Evolutionary conservation across 2,113 vertebrate genomes (phyloP).

Genomic region (Morone saxatilis): DNA sequence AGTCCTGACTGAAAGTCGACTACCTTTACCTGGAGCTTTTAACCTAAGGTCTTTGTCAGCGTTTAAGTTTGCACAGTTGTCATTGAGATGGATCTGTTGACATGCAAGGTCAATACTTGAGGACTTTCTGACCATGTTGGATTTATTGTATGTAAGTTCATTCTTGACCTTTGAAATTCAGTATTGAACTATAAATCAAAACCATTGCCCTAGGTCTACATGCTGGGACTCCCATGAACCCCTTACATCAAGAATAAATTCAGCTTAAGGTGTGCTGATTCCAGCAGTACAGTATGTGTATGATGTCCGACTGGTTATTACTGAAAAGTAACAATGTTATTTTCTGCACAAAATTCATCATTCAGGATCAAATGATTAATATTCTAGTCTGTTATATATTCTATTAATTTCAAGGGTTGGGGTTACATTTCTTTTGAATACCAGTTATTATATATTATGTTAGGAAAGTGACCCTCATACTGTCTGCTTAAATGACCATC

Average conservation of each 20-base stretch:
- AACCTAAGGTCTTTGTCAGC: not conserved
- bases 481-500: constrained; percentile 6
- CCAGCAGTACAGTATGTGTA: not conserved
- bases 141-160: not conserved
- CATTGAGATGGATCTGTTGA: not conserved
- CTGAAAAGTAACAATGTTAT: not conserved
- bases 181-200: not conserved
- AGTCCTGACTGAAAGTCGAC: not conserved
- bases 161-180: not conserved
- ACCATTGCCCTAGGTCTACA: too few relatives aligned
- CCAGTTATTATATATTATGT: not conserved
- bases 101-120: not conserved
- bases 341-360: not conserved
- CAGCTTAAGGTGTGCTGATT: not conserved
- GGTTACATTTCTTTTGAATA: constrained; percentile 13
- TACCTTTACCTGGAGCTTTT: not conserved
- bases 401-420: too few relatives aligned
- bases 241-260: not conserved
- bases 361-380: not conserved
- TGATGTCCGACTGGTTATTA: not conserved
- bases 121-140: not conserved
- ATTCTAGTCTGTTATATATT: too few relatives aligned
- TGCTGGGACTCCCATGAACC: not conserved
- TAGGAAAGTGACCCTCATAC: not conserved
- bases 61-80: not conserved